phyloP scores from a whole-genome alignment of 2,888 invertebrate genomes.

The Drosophila tanythrix region DNA sequence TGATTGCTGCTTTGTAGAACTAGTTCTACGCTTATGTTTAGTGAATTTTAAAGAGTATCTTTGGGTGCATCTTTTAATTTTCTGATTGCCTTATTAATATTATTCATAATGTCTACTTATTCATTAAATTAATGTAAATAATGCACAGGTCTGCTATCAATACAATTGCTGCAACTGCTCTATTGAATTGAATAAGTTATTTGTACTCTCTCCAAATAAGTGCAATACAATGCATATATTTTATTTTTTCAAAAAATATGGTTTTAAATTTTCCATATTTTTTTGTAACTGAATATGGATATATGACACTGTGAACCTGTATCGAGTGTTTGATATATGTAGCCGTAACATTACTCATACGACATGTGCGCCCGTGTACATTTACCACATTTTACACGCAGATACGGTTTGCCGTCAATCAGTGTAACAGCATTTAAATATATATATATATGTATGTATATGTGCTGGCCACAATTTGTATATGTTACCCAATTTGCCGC shows the following conservation, averaged over 20 bases:
- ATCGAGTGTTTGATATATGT: constrained; percentile 18
- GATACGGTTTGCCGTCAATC: constrained; percentile 75
- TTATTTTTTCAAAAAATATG: not conserved
- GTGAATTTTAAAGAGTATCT: not conserved
- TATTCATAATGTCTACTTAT: constrained; percentile 24
- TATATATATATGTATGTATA: constrained; percentile 13
- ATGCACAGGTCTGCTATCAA: constrained; percentile 2
- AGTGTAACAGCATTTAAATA: constrained; percentile 74
- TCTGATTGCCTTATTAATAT: not conserved
- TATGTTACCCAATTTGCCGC: constrained; percentile 32
- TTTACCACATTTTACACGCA: constrained; percentile 31
- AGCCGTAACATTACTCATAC: constrained; percentile 71
- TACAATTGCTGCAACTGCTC: not conserved
- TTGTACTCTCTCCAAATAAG: constrained; percentile 11
- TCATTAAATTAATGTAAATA: constrained; percentile 39
- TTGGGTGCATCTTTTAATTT: not conserved
- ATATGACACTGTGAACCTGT: constrained; percentile 9
- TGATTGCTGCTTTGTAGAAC: not conserved
- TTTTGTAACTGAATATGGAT: not conserved
- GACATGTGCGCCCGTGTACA: constrained; percentile 44
- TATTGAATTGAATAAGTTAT: constrained; percentile 41
- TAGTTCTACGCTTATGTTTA: not conserved
- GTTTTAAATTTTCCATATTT: not conserved
- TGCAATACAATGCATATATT: constrained; percentile 5
- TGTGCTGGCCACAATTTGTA: constrained; percentile 26